Percentiles rank a stretch among this genome's conserved stretches.
These are phyloP conservation scores for Acanthopagrus latus DNA, from an alignment of 2,797 vertebrate genomes.

Conservation along the genomic window DNA sequence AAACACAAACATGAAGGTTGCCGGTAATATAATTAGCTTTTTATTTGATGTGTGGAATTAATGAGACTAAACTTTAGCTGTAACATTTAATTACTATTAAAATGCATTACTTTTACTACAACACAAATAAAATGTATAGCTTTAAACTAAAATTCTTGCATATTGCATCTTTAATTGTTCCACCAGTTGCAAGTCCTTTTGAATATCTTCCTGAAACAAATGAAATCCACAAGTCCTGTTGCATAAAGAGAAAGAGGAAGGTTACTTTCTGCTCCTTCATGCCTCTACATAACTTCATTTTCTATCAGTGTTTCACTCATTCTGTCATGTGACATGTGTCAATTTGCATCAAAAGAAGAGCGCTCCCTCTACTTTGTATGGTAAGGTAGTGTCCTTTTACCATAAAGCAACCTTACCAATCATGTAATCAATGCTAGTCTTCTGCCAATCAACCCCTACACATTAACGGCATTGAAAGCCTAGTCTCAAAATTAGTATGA, in stretches of 20 bases:
- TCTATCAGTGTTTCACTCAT: not conserved
- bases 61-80: too few species aligned
- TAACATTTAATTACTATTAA: too few species aligned
- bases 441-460: not conserved
- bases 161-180: not conserved
- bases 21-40: not conserved
- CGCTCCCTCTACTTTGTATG: not conserved
- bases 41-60: not conserved
- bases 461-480: not conserved
- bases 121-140: too few species aligned
- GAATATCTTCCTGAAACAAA: not conserved
- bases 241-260: constrained; percentile 1
- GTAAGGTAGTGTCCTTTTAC: not conserved
- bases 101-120: too few species aligned
- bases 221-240: not conserved
- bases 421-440: not conserved
- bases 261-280: not conserved
- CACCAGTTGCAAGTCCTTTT: not conserved
- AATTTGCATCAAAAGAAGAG: not conserved
- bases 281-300: not conserved
- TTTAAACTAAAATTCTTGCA: too few species aligned
- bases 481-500: constrained; percentile 7
- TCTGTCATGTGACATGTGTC: not conserved
- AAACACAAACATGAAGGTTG: not conserved
- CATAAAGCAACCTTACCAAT: not conserved